Percentiles rank a stretch among this genome's conserved stretches.
phyloP scores from a whole-genome alignment of 92 coral and sea anemone genomes.

The Umimayanthus chanpuru region DNA sequence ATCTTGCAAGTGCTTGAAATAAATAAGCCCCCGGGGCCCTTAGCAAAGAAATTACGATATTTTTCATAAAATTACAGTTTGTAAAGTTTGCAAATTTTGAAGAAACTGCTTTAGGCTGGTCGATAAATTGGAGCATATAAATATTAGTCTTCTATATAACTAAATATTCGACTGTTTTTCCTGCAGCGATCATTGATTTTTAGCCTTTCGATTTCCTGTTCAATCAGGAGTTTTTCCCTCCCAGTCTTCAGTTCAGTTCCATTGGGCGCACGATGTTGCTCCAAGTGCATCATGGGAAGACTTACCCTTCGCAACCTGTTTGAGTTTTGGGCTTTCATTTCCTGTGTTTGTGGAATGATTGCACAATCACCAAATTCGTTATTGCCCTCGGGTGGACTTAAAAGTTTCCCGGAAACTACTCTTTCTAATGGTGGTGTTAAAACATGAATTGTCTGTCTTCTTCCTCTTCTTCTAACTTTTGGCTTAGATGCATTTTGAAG shows the following conservation, averaged over 20 bases:
- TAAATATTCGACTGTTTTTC: not conserved
- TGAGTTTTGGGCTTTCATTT: not conserved
- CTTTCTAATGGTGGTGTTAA: not conserved
- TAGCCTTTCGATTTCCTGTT: conserved; percentile 6
- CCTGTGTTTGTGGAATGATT: not conserved
- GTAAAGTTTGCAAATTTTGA: not conserved
- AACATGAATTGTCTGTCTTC: not conserved
- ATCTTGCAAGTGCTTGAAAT: too few relatives aligned
- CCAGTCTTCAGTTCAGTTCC: not conserved
- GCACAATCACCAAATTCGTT: too few relatives aligned
- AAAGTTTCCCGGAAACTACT: not conserved
- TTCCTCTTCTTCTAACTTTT: not conserved
- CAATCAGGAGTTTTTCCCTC: not conserved
- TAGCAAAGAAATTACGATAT: too few relatives aligned
- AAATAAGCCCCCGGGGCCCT: too few relatives aligned
- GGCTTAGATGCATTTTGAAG: not conserved
- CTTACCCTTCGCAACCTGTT: not conserved
- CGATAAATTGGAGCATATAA: not conserved
- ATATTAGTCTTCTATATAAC: not conserved
- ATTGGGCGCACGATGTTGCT: not conserved
- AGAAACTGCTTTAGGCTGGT: not conserved
- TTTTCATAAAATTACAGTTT: too few relatives aligned
- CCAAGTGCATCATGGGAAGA: not conserved
- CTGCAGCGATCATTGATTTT: not conserved
- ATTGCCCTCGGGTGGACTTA: not conserved